phyloP scores from a whole-genome alignment of 2,797 vertebrate genomes.

The Etheostoma nigrum region DNA sequence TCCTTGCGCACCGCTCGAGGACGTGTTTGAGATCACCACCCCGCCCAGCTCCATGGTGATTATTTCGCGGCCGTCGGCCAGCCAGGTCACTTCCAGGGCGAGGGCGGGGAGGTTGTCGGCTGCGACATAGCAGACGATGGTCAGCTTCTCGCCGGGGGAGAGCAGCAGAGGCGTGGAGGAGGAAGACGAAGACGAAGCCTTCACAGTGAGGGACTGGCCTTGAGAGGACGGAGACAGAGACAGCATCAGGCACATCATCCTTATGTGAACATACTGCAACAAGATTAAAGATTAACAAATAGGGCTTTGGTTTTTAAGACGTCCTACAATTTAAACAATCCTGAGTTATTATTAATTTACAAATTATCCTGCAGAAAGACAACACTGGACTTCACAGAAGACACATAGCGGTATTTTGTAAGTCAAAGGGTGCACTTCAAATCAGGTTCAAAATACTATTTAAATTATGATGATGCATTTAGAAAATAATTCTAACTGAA shows the following conservation, averaged over 20 bases:
- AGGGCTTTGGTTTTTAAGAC: neutral
- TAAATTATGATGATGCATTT: too few relatives aligned
- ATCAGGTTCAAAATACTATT: too few relatives aligned
- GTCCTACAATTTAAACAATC: neutral
- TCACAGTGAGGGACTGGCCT: conserved; percentile 86
- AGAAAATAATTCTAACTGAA: too few relatives aligned
- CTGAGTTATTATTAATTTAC: too few relatives aligned
- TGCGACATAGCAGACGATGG: conserved; percentile 88
- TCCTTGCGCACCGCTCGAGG: conserved; percentile 33
- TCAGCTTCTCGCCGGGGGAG: conserved; percentile 85
- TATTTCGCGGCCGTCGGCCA: conserved; percentile 84
- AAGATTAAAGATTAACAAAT: neutral
- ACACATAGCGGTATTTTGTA: too few relatives aligned
- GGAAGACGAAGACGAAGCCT: conserved; percentile 69
- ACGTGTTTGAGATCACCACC: conserved; percentile 83
- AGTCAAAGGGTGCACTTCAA: too few relatives aligned
- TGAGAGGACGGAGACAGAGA: conserved; percentile 56
- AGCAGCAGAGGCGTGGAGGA: conserved; percentile 65
- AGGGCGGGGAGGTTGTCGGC: conserved; percentile 84
- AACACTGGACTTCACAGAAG: neutral
- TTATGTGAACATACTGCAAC: neutral
- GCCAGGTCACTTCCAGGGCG: conserved; percentile 90
- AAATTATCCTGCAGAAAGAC: neutral
- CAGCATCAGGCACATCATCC: conserved; percentile 1
- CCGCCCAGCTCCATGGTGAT: conserved; percentile 87